Evolutionary conservation across 92 coral and sea anemone genomes (phyloP).

Genomic region (Heliopora coerulea): DNA sequence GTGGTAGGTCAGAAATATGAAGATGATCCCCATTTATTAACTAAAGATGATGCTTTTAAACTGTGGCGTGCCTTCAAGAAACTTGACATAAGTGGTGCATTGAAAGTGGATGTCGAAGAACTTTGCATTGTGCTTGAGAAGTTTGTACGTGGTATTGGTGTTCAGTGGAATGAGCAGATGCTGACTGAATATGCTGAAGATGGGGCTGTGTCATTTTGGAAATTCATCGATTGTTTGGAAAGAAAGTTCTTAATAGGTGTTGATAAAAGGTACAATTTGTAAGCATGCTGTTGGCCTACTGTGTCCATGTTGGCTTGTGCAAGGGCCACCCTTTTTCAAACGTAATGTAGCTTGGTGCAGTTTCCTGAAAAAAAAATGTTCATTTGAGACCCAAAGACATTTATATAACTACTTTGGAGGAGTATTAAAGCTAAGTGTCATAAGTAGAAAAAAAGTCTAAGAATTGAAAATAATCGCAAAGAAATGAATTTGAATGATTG

Average conservation of each 20-base stretch:
- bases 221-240: conserved; percentile 83
- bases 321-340: no score
- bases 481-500: no score
- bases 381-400: no score
- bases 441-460: no score
- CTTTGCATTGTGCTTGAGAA: conserved; percentile 75
- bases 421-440: no score
- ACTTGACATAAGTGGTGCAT: conserved; percentile 72
- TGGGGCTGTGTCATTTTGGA: conserved; percentile 76
- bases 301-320: neutral
- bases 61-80: conserved; percentile 87
- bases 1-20: conserved; percentile 80
- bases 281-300: neutral
- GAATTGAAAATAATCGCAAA: no score
- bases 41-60: conserved; percentile 71
- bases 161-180: conserved; percentile 71
- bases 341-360: no score
- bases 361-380: no score
- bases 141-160: conserved; percentile 80
- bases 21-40: conserved; percentile 58
- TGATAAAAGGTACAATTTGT: conserved; percentile 59
- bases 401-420: no score
- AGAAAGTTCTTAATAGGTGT: conserved; percentile 63
- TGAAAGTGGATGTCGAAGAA: conserved; percentile 82
- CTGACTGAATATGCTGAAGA: conserved; percentile 61